Base-by-base conservation (phyloP, 2,888 invertebrate species). In the Acronicta leporina region DNA sequence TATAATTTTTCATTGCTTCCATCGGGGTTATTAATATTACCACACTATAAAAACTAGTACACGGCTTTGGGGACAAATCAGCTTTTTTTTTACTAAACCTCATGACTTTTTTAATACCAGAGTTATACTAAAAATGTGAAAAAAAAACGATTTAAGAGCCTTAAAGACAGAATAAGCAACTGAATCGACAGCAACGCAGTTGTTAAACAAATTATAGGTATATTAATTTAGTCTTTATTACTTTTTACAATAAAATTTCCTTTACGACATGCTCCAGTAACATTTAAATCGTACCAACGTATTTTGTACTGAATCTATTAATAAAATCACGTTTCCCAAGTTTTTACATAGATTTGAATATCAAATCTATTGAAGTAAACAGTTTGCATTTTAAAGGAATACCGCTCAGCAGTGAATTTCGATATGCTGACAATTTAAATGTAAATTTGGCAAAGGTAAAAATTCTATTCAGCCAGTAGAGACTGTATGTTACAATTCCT, bases 181-280 rank as follows among this genome's bases (percentile, higher is more conserved):
- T 10, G 30, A 30, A 30, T 30, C 33, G 11, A 20, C 5, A 54
- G 25, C 7, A 35, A 48, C 30, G 30, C n/a, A 45, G 27, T 9
- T 9, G 9, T 47, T 20, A 6, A 38, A n/a, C 33, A 33, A n/a
- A 3, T n/a, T 6, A 6, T 6, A 1, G n/a, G 13, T 5, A 5
- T 13, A 35, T 48, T 30, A 10, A 61, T 38, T 35, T 27, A 43
- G 35, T 49, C 49, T 69, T 69, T 65, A 48, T 69, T 38, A 35
- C 51, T 44, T 67, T 67, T 57, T 67, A 67, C 72, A 67, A 66
- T 67, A 67, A 66, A 67, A 66, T 51, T 55, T 65, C 14, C 35
- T 48, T 51, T 44, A 65, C 57, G 58, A 67, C 67, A 6, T 50
- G 68, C 72, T 75, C 68, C 57, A 51, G 38, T 14, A 25, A 6